Conservation (phyloP, 1,140 invertebrate genomes). For the Achroia grisella region DNA sequence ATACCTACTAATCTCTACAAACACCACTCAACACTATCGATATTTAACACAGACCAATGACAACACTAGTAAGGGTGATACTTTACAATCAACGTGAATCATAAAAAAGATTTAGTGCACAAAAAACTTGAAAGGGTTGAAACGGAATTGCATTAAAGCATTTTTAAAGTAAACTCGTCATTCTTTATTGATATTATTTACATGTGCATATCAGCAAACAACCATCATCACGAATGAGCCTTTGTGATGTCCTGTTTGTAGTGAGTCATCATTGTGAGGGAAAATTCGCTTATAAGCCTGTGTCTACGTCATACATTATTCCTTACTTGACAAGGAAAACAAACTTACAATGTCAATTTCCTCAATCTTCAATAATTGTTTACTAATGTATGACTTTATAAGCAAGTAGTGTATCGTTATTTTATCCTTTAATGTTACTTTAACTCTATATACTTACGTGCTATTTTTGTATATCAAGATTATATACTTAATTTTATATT, state of each 20-base stretch:
- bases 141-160: slow-evolving; percentile 27
- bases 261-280: slow-evolving; percentile 41
- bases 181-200: slow-evolving; percentile 45
- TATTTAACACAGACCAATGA: too few species aligned
- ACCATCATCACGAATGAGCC: slow-evolving; percentile 36
- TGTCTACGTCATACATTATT: slow-evolving; percentile 11
- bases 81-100: too few species aligned
- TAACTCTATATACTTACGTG: too few species aligned
- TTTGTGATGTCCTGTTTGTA: slow-evolving; percentile 49
- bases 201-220: slow-evolving; percentile 48
- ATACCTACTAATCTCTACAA: too few species aligned
- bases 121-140: background rate
- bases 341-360: slow-evolving; percentile 1
- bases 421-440: too few species aligned
- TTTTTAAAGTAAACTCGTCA: slow-evolving; percentile 36
- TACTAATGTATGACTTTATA: too few species aligned
- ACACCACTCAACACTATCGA: too few species aligned
- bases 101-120: too few species aligned
- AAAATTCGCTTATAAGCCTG: slow-evolving; percentile 35
- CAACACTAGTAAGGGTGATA: too few species aligned
- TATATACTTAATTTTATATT: too few species aligned
- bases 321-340: slow-evolving; percentile 6
- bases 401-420: too few species aligned
- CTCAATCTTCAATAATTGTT: background rate
- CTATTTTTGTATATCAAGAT: too few species aligned